Base-by-base conservation (phyloP, 2,113 vertebrate species). In the Tringa solitaria region DNA sequence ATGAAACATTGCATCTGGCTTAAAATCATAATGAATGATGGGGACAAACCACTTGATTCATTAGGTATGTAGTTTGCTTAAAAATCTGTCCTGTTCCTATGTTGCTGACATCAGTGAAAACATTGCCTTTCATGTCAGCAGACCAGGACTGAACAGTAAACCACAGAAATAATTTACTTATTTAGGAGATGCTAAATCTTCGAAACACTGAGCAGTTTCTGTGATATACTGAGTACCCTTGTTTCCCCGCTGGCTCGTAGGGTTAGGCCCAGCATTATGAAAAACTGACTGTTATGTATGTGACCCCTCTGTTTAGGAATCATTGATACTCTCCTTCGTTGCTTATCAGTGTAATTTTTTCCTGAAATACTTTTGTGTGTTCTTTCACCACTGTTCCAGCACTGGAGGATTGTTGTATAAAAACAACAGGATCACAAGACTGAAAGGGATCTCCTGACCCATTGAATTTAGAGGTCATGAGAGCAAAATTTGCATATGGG, bases 71-170 rank as follows among this genome's bases (percentile, higher is more conserved):
- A 72, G 65, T 78, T 92, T 21, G 30, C 41, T 70, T 67, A 81
- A 79, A 86, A 90, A 84, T 30, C 21, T 57, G 67, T 87, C 73
- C 43, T 78, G 41, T 86, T 92, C 41, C 79, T 90, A 32, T 70
- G 68, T 45, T 88, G 69, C 84, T 96, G 89, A 95, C 87, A 87
- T 87, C 53, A 57, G 35, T 72, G 56, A 81, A 95, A 95, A 78
- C 32, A 59, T 46, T 78, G 48, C 59, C 51, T 94, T 89, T 91
- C 30, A 51, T 79, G 89, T 89, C 81, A 64, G 76, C 43, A 87
- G 69, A 78, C 43, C 73, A 57, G 22, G 39, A 45, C 56, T 75
- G 69, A 94, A 81, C 65, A 43, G 48, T 64, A 86, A 95, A 72
- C 65, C 84, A 72, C 60, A 81, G 46, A 91, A 84, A 81, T 59